Evolutionary conservation across 2,113 vertebrate genomes (phyloP).

Genomic region (Sardina pilchardus): DNA sequence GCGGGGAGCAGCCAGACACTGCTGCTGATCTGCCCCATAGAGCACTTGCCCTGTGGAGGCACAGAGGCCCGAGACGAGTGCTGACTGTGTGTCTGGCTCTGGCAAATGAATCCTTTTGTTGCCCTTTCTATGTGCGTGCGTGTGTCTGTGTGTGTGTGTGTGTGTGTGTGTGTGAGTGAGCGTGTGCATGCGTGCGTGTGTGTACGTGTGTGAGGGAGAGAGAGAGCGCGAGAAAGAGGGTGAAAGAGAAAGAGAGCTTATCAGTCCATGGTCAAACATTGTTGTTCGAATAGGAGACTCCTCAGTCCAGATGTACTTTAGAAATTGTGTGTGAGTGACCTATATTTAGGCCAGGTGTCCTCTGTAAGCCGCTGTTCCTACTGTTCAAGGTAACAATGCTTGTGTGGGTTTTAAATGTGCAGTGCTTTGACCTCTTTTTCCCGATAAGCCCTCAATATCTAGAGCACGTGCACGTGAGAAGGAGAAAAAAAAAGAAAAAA

Average conservation of each 20-base stretch:
- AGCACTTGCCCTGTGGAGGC: too few relatives aligned
- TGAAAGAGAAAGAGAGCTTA: too few relatives aligned
- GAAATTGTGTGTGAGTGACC: neutral
- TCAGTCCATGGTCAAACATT: neutral
- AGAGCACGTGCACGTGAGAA: neutral
- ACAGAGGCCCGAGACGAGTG: too few relatives aligned
- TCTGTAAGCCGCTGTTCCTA: neutral
- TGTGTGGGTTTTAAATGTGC: neutral
- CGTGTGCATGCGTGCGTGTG: too few relatives aligned
- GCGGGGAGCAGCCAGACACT: too few relatives aligned
- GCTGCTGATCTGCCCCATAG: too few relatives aligned
- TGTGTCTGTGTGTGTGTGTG: neutral
- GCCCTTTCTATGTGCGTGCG: too few relatives aligned
- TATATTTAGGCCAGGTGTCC: conserved; percentile 1
- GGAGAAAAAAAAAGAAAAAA: neutral
- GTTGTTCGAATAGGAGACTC: neutral
- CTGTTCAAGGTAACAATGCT: neutral
- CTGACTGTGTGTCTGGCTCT: too few relatives aligned
- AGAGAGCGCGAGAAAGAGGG: too few relatives aligned
- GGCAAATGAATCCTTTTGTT: too few relatives aligned
- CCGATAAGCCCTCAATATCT: neutral
- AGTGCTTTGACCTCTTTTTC: neutral
- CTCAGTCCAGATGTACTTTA: neutral
- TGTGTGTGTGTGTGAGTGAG: neutral
- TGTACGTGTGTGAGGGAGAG: neutral